Percentiles rank a stretch among this genome's conserved stretches.
phyloP scores from a whole-genome alignment of 1,140 invertebrate species.

The Oncopodura yosiiana region DNA sequence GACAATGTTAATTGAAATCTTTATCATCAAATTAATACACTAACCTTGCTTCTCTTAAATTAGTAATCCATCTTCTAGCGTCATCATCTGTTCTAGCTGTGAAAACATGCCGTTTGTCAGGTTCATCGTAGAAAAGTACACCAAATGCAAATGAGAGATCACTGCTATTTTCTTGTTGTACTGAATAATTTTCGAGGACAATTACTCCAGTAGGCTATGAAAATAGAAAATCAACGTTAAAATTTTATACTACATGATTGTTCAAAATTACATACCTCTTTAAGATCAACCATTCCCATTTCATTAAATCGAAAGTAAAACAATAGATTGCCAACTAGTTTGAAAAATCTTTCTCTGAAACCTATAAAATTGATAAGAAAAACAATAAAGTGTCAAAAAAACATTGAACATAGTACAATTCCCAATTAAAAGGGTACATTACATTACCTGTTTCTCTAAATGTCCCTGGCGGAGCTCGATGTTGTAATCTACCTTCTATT shows the following conservation, averaged over 20 bases:
- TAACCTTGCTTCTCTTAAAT: conserved; percentile 46
- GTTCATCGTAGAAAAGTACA: conserved; percentile 54
- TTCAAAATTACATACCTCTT: conserved; percentile 38
- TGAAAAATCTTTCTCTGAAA: conserved; percentile 63
- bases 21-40: too few relatives aligned
- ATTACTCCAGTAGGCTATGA: conserved; percentile 53
- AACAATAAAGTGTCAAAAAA: not conserved
- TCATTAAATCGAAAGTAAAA: conserved; percentile 64
- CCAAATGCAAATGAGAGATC: conserved; percentile 58
- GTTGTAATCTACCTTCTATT: conserved; percentile 56
- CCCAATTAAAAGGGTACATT: not conserved
- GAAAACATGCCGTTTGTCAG: conserved; percentile 54
- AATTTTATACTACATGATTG: not conserved
- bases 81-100: conserved; percentile 52
- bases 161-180: conserved; percentile 50
- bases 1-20: too few relatives aligned
- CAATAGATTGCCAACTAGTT: conserved; percentile 55
- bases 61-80: conserved; percentile 52
- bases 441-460: conserved; percentile 36
- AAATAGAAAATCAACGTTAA: conserved; percentile 8
- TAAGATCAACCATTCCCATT: conserved; percentile 52
- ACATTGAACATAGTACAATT: not conserved
- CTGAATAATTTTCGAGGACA: conserved; percentile 55
- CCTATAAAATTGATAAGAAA: conserved; percentile 39
- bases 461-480: conserved; percentile 42